Conservation (phyloP, 2,888 invertebrate species). For the Cataglyphis altisquamis region DNA sequence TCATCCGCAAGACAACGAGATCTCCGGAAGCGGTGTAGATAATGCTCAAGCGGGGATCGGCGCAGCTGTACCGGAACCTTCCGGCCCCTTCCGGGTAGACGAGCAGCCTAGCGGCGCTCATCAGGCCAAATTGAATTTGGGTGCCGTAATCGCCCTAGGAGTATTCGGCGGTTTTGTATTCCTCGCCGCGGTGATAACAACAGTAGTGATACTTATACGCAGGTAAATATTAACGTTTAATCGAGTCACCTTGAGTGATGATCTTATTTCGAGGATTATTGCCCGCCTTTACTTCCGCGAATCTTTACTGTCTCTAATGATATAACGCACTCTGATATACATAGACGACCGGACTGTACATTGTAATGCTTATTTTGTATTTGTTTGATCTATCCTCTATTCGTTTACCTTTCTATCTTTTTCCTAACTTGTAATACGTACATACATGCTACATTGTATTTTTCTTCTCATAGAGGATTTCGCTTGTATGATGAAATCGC, state of each 20-base stretch:
- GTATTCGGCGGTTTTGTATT: constrained; percentile 97
- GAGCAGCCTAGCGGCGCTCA: constrained; percentile 79
- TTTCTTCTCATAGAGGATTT: constrained; percentile 29
- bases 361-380: constrained; percentile 71
- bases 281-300: background rate
- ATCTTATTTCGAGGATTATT: constrained; percentile 1
- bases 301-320: constrained; percentile 56
- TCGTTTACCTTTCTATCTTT: constrained; percentile 59
- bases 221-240: constrained; percentile 88
- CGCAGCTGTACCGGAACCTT: constrained; percentile 85
- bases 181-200: constrained; percentile 95
- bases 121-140: constrained; percentile 92
- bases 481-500: constrained; percentile 45
- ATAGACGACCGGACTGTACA: constrained; percentile 68
- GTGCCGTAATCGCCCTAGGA: constrained; percentile 95
- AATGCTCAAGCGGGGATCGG: constrained; percentile 82
- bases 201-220: constrained; percentile 94
- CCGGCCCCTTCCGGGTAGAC: constrained; percentile 88
- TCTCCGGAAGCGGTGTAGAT: constrained; percentile 87
- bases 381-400: constrained; percentile 66
- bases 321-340: constrained; percentile 57
- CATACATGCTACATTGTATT: constrained; percentile 27
- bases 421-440: constrained; percentile 54
- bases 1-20: constrained; percentile 94
- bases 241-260: background rate